A percentile compares a stretch with the other conserved stretches of the same genome.
Conservation (phyloP, 2,888 invertebrate species). For the Dynastes hyllus region DNA sequence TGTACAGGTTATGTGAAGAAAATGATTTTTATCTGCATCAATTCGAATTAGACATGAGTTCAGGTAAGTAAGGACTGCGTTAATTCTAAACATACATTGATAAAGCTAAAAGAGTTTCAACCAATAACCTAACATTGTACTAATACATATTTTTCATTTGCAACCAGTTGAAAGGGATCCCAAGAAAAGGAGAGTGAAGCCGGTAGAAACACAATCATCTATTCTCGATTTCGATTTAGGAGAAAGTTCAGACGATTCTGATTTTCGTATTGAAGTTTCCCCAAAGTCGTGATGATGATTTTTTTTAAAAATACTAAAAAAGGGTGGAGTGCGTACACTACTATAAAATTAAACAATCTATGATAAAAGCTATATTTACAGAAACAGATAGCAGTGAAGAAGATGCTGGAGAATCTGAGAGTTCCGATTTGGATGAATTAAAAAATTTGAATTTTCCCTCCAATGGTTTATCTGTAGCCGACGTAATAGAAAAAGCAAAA, state of each 20-base stretch:
- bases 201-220: constrained; percentile 83
- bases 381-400: constrained; percentile 62
- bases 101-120: not conserved
- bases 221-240: constrained; percentile 89
- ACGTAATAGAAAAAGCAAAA: constrained; percentile 73
- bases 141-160: not conserved
- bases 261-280: constrained; percentile 94
- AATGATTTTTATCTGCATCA: constrained; percentile 22
- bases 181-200: constrained; percentile 87
- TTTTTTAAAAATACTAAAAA: too few species aligned
- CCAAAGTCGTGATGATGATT: constrained; percentile 85
- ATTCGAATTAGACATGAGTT: constrained; percentile 32
- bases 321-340: constrained; percentile 65
- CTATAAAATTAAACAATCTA: not conserved
- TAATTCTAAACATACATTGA: not conserved
- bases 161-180: constrained; percentile 79
- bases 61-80: constrained; percentile 22
- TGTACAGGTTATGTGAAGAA: constrained; percentile 49
- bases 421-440: constrained; percentile 66
- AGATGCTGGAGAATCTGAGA: constrained; percentile 68
- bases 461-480: constrained; percentile 70
- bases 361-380: constrained; percentile 47
- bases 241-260: constrained; percentile 95
- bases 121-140: not conserved
- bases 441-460: constrained; percentile 65